Evolutionary conservation across 2,888 invertebrate genomes (phyloP), one percentile per base, ranked within the genome.

Genomic region (Epinotia nisella): DNA sequence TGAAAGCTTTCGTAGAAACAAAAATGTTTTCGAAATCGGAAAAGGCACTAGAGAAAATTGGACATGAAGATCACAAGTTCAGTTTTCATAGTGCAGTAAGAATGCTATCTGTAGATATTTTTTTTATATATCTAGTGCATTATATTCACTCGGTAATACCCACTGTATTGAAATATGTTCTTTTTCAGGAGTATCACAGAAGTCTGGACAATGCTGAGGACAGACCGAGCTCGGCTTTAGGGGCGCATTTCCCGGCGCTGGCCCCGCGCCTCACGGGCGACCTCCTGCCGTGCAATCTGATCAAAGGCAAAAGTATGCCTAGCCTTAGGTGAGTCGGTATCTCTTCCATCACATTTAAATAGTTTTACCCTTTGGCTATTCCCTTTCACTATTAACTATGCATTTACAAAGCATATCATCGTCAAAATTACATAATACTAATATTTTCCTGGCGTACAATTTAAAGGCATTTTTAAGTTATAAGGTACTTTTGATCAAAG

Each of bases 221-320:
- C 76, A 90, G 97, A 65, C 95, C 96, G 0, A 95, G 96, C 78
- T 97, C 96, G 1, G 95, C 95, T 58, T 95, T 97, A 0, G 95
- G 95, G 66, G 94, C 95, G 69, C 95, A 96, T 60, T 96, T 96
- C 77, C 93, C 94, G 2, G 94, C 95, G 0, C 86, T 95, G 66
- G 94, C 94, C 15, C 94, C 95, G 0, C 91, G 94, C 76, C 78
- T 90, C 1, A 92, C 94, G 39, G 92, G 93, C 21, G 94, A 94
- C 79, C 84, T 93, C 65, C 93, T 95, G 76, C 91, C 90, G 56
- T 91, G 91, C 80, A 97, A 97, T 89, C 94, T 98, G 66, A 96
- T 97, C 75, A 98, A 98, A 94, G 98, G 98, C 75, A 98, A 98
- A 92, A 98, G 98, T 94, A 98, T 99, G 98, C 98, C 98, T 3